A percentile compares a stretch with the other conserved stretches of the same genome.
These are phyloP conservation scores for Platycheirus albimanus DNA, from an alignment of 2,888 invertebrate genomes.

Conservation along the genomic window DNA sequence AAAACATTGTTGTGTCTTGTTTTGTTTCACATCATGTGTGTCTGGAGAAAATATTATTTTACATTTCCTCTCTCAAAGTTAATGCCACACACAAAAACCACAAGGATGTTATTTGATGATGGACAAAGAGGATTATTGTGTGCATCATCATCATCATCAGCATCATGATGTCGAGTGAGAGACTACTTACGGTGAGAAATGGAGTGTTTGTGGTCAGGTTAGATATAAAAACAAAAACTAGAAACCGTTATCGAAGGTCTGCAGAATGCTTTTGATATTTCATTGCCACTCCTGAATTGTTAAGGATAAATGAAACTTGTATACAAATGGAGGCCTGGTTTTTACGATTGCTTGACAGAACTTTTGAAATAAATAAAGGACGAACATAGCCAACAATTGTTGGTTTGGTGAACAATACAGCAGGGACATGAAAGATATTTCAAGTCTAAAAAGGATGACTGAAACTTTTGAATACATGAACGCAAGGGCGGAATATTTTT, in stretches of 20 bases:
- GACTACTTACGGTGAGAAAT: not conserved
- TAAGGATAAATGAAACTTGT: not conserved
- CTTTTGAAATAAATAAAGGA: too few species aligned
- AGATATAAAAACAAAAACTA: not conserved
- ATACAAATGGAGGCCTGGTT: not conserved
- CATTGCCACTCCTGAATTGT: not conserved
- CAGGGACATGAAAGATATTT: too few species aligned
- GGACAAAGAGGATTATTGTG: conserved; percentile 24
- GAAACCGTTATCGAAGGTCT: not conserved
- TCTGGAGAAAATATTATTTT: conserved; percentile 46
- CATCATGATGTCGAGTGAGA: not conserved
- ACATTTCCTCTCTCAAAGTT: not conserved
- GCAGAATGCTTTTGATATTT: not conserved
- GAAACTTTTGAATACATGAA: too few species aligned
- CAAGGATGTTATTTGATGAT: conserved; percentile 31
- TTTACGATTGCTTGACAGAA: not conserved
- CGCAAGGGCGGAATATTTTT: too few species aligned
- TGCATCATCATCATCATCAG: not conserved
- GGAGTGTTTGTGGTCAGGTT: not conserved
- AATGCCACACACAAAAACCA: conserved; percentile 7
- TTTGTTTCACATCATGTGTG: conserved; percentile 15
- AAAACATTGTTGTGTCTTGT: conserved; percentile 30
- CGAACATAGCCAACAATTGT: too few species aligned
- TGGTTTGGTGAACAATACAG: too few species aligned
- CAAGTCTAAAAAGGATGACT: too few species aligned